Base-by-base conservation (phyloP, 2,113 vertebrate species). In the Aphyosemion australe region DNA sequence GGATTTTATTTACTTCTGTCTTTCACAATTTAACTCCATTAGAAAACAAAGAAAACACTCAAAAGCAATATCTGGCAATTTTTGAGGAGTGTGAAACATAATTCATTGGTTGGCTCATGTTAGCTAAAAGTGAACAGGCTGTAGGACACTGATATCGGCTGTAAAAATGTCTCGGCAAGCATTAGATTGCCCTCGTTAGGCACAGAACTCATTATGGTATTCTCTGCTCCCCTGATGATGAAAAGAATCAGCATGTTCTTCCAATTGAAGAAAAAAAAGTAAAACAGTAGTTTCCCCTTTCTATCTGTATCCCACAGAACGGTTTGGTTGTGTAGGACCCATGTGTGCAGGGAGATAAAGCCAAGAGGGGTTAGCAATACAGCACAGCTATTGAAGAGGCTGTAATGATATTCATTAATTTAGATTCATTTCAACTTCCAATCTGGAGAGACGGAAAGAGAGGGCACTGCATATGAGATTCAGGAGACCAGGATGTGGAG, bases 331-430 rank as follows among this genome's bases (percentile, higher is more conserved):
- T 81, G 80, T 70, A 75, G 61, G 64, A 80, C 74, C 87, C 81
- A 88, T 87, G 84, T 90, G 90, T 45, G 6, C 37, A 65, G 76
- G 69, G 85, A 90, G 90, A 91, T 92, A 90, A 88, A 85, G 67
- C 83, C 21, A 13, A 68, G 63, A 74, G 79, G 78, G 79, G 85
- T 85, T 81, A 81, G 77, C 82, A 83, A 87, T 83, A 83, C 75
- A 72, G 75, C 41, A 42, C 45, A 31, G 74, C 72, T 83, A 79
- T 91, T 89, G 87, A 86, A 85, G 73, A 83, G 65, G 62, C 82
- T 72, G 69, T 90, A 91, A 92, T 91, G 82, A 88, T 82, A 89
- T 90, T 90, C 88, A 90, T 90, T 90, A 82, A 90, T 90, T 89
- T 85, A 86, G 84, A 84, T 88, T 89, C 72, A 89, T 89, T 88